A percentile compares a stretch with the other conserved stretches of the same genome.
Conservation (phyloP, 2,888 invertebrate species). For the Lycocerus yunnanus region DNA sequence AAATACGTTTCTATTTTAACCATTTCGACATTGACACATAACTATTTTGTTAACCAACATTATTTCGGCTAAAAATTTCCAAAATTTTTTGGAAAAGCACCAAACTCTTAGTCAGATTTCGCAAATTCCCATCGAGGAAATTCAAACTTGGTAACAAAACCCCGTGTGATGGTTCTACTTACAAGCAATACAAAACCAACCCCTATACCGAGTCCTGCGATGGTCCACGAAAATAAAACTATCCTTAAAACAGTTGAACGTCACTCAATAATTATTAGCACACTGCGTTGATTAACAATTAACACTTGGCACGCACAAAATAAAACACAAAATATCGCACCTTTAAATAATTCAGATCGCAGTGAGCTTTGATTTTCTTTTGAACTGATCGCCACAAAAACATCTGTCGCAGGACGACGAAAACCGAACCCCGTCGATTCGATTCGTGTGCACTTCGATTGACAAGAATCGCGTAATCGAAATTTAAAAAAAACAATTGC, state of each 20-base stretch:
- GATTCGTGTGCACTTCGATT: conserved; percentile 7
- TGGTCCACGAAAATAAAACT: background rate
- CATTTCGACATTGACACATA: conserved; percentile 18
- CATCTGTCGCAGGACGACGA: conserved; percentile 15
- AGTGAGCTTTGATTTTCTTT: conserved; percentile 15
- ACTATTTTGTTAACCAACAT: background rate
- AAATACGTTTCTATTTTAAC: conserved; percentile 8
- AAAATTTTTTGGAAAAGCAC: background rate
- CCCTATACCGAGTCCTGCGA: background rate
- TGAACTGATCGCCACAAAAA: conserved; percentile 10
- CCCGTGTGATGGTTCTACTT: background rate
- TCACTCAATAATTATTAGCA: background rate
- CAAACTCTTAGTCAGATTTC: background rate
- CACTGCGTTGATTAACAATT: background rate
- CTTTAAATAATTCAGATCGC: background rate
- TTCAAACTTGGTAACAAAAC: background rate
- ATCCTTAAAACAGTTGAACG: background rate
- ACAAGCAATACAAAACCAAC: background rate
- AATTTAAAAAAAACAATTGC: too few species aligned
- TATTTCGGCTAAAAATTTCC: background rate
- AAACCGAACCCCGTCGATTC: background rate
- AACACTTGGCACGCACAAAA: background rate
- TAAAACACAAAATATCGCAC: background rate
- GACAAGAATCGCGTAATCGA: background rate
- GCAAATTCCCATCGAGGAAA: background rate